phyloP scores from a whole-genome alignment of 2,113 vertebrate genomes.

The Nicator chloris region DNA sequence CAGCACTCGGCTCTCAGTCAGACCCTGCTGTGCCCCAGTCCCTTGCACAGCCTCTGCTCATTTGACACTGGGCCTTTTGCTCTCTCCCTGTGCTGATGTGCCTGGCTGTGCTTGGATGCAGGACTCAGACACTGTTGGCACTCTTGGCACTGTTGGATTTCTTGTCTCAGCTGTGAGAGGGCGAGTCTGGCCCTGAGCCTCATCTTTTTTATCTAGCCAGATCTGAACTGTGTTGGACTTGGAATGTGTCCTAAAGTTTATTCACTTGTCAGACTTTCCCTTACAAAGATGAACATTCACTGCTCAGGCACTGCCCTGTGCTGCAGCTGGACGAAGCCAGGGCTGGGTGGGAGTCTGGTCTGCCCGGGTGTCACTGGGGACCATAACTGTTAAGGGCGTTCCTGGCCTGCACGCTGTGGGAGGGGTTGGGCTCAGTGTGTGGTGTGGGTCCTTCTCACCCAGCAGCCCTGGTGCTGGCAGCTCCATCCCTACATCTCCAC shows the following conservation, averaged over 20 bases:
- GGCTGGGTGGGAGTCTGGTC: not conserved
- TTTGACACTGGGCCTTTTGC: not conserved
- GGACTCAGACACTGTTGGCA: not conserved
- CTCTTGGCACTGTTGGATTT: not conserved
- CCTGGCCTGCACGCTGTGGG: not conserved
- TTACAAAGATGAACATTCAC: rapidly evolving
- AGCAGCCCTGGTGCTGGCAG: not conserved
- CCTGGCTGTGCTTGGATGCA: not conserved
- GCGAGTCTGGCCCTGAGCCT: not conserved
- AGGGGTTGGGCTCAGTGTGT: not conserved
- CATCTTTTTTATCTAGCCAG: not conserved
- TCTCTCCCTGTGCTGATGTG: not conserved
- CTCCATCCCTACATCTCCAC: not conserved
- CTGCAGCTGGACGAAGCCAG: not conserved
- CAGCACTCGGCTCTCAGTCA: not conserved
- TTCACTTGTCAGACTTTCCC: not conserved
- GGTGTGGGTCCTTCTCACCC: not conserved
- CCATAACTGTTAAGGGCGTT: not conserved
- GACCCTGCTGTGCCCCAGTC: not conserved
- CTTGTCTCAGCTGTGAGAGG: not conserved
- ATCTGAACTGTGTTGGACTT: not conserved
- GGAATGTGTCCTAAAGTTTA: not conserved
- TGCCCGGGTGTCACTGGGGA: not conserved
- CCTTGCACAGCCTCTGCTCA: not conserved
- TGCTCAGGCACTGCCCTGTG: not conserved